phyloP scores from a whole-genome alignment of 2,797 vertebrate genomes.

The Carduelis carduelis region DNA sequence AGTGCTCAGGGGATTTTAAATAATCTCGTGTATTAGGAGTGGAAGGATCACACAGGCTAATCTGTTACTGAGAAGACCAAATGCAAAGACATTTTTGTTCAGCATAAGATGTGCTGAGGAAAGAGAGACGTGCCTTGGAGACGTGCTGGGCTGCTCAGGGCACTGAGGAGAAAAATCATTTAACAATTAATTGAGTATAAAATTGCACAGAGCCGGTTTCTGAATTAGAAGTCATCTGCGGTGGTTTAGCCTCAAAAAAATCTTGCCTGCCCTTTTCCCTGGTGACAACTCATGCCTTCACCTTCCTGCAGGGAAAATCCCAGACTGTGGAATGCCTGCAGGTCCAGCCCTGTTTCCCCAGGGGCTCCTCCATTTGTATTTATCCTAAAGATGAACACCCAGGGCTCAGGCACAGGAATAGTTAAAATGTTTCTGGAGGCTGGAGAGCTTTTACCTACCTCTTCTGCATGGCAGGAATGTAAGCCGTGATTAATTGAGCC shows the following conservation, averaged over 20 bases:
- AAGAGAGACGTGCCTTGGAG: not conserved
- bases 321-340: rapidly evolving
- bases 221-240: not conserved
- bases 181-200: not conserved
- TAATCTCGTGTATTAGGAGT: conserved; percentile 12
- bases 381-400: not conserved
- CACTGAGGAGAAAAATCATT: not conserved
- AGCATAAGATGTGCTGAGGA: not conserved
- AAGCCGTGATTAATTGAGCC: not conserved
- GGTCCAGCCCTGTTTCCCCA: rapidly evolving
- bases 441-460: conserved; percentile 5
- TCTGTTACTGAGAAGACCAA: conserved; percentile 44
- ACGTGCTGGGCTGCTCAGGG: not conserved
- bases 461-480: not conserved
- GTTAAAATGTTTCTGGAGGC: not conserved
- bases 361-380: not conserved
- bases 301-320: not conserved
- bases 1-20: not conserved
- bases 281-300: not conserved
- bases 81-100: conserved; percentile 4
- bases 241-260: not conserved
- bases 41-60: conserved; percentile 19
- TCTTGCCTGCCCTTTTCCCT: rapidly evolving
- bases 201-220: not conserved
- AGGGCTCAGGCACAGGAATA: not conserved